These are phyloP conservation scores for Forbesichthys agassizii DNA, from an alignment of 2,113 vertebrate genomes.

Conservation along the genomic window DNA sequence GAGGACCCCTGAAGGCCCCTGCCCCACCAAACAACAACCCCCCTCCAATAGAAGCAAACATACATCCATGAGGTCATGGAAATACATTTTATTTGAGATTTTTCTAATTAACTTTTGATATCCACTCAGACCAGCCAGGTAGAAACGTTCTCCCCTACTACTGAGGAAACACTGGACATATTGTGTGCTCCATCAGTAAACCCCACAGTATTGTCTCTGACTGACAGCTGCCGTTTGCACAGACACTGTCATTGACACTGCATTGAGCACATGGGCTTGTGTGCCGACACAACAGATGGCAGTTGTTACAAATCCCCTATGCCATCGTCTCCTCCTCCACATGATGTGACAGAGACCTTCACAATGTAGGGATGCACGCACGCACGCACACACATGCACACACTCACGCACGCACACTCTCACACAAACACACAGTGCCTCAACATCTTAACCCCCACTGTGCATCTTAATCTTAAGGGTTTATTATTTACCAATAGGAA, in stretches of 20 bases:
- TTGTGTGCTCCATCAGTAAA: constrained; percentile 34
- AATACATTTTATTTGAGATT: no score
- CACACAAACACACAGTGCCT: not conserved
- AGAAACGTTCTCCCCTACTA: no score
- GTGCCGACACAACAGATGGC: constrained; percentile 65
- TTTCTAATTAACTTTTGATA: no score
- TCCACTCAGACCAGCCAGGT: no score
- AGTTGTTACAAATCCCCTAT: constrained; percentile 55
- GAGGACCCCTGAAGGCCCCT: no score
- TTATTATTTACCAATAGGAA: no score
- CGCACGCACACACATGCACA: constrained; percentile 3
- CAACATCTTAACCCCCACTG: no score
- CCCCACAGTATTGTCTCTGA: constrained; percentile 12
- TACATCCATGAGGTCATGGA: no score
- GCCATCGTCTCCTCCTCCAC: constrained; percentile 44
- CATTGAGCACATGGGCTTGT: constrained; percentile 55
- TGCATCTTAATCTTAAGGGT: no score
- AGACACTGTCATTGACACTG: constrained; percentile 49
- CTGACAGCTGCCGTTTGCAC: constrained; percentile 47
- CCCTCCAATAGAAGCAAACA: no score
- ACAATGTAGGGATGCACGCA: constrained; percentile 10
- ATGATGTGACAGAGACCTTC: constrained; percentile 50
- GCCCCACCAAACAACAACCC: no score
- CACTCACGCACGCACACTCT: not conserved
- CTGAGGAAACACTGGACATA: constrained; percentile 5